Base-by-base conservation (phyloP, 2,797 vertebrate species). In the Sebastes alutus region DNA sequence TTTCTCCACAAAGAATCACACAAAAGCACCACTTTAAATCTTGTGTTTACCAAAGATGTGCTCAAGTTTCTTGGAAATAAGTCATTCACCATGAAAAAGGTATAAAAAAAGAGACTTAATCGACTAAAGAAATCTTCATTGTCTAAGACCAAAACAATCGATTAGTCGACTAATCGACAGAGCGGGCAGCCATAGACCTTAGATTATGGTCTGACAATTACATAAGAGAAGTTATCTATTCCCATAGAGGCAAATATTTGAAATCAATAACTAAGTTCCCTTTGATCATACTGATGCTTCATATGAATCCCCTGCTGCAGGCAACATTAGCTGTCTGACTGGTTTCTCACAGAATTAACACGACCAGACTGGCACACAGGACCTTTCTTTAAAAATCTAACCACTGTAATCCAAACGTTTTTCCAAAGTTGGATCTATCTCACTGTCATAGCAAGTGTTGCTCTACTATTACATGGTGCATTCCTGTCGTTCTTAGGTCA, bases 401-500 rank as follows among this genome's bases (percentile, higher is more conserved):
- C 27, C 29, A 35, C 18, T 33, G 18, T 32, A 67, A 77, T 73
- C 16, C 33, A 65, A 72, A 54, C 25, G 22, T 60, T 80, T 78
- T 59, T 52, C 52, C 60, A 3, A 73, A 72, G 6, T 55, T 29
- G 11, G 52, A 80, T 70, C 76, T 42, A 77, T 84, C 71, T 69
- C 33, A 60, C 42, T 68, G 72, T 73, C 69, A 65, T 75, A 14
- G 22, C 13, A 22, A 83, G 78, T 65, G 81, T 81, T 81, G 52
- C 69, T 90, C 75, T 85, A 42, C 71, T 80, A 84, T 83, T 86
- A 89, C 83, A 91, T 63, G 75, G 70, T 71, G 85, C 91, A 94
- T 94, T 95, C 94, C 87, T 89, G 65, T 35, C 77, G 58, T 90
- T 84, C 85, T 94, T 83, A 94, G 91, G 84, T 95, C 90, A 94